phyloP scores from a whole-genome alignment of 1,140 invertebrate species.

The Aporrectodea caliginosa region DNA sequence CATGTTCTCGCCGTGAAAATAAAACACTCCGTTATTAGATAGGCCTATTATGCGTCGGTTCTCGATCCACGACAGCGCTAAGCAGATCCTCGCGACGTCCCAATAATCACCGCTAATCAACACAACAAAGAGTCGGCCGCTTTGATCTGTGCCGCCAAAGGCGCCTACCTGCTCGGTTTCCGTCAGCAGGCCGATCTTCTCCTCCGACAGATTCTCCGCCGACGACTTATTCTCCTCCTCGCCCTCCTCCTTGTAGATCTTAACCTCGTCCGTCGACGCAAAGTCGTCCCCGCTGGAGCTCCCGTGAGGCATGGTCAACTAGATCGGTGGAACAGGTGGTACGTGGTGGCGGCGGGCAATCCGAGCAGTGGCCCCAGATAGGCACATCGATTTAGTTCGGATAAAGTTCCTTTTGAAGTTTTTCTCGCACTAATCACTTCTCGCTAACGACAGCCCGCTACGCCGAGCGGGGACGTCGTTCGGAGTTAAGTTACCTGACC shows the following conservation, averaged over 20 bases:
- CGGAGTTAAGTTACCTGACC: no score
- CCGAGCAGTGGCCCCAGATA: no score
- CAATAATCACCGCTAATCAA: neutral
- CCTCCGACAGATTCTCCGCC: slow-evolving; percentile 86
- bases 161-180: slow-evolving; percentile 66
- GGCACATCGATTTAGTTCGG: no score
- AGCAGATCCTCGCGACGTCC: no score
- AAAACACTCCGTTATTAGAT: no score
- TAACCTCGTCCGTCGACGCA: slow-evolving; percentile 91
- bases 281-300: slow-evolving; percentile 69
- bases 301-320: neutral
- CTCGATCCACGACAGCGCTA: no score
- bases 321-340: neutral
- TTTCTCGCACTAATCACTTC: no score
- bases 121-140: neutral
- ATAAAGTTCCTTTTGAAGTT: no score
- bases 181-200: slow-evolving; percentile 89
- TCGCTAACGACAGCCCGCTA: no score
- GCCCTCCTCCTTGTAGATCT: slow-evolving; percentile 92
- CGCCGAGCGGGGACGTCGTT: no score
- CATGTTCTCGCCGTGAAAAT: no score
- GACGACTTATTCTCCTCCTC: slow-evolving; percentile 71
- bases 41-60: no score
- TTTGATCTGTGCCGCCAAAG: neutral
- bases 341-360: neutral